Base-by-base conservation (phyloP, 2,888 invertebrate species). In the Bombylius major region DNA sequence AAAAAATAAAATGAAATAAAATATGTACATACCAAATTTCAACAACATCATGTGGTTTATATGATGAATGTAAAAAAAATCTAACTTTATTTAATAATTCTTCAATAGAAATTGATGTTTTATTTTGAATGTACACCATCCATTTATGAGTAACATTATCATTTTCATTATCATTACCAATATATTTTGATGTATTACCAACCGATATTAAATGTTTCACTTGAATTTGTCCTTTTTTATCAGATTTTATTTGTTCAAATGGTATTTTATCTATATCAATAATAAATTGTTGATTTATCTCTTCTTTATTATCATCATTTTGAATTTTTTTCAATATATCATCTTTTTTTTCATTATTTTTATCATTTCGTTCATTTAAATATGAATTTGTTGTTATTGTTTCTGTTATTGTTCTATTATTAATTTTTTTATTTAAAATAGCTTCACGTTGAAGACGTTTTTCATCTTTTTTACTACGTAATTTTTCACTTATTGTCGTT, bases 101-200 rank as follows among this genome's bases (percentile, higher is more conserved):
- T 23, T 83, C 78, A 59, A 82, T 79, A 33, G 79, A 80, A 59
- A 75, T 74, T 34, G 81, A 79, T 57, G 81, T 77, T 54, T 82
- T 80, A 0, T 86, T 86, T 63, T 89, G 80, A 4, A 93, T 83
- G 76, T 93, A 94, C 56, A 93, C 81, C 75, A 92, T 82, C 94
- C 94, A 94, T 70, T 91, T 90, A 74, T 94, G 90, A 8, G 87
- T 89, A 1, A 86, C 82, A 50, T 65, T 65, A 32, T 80, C 80
- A 67, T 85, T 85, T 39, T 80, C 78, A 32, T 83, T 82, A 65
- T 86, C 81, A 0, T 82, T 77, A 0, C 84, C 79, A 34, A 89
- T 83, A 78, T 84, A 92, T 68, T 88, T 89, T 0, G 92, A 92
- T 5, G 91, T 86, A 75, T 93, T 93, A 1, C 74, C 79, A 6